These are phyloP conservation scores for Myanophis thanlyinensis DNA, from an alignment of 2,113 vertebrate species.

Conservation along the genomic window DNA sequence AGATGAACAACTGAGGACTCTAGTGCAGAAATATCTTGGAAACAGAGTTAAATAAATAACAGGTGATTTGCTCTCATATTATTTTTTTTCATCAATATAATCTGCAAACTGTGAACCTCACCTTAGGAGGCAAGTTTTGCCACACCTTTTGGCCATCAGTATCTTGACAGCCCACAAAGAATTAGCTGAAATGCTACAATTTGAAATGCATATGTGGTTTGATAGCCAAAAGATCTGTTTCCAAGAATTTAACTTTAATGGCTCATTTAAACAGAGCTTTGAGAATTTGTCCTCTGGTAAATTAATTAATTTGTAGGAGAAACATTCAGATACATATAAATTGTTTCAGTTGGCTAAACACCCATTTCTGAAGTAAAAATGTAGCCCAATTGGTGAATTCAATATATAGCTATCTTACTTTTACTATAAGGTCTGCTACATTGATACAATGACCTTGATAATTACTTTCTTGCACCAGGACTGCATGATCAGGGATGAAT, in stretches of 20 bases:
- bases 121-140: background rate
- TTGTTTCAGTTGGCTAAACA: background rate
- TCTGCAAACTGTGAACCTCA: background rate
- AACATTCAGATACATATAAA: background rate
- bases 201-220: background rate
- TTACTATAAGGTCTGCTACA: background rate
- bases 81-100: background rate
- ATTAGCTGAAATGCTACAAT: background rate
- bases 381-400: background rate
- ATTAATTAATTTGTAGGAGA: background rate
- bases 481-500: background rate
- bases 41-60: background rate
- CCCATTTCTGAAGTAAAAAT: background rate
- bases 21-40: background rate
- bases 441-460: background rate
- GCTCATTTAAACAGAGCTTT: background rate
- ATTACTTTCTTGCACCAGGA: background rate
- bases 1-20: background rate
- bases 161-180: background rate
- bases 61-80: background rate
- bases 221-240: background rate
- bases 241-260: background rate
- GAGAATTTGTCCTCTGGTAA: background rate
- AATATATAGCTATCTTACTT: background rate
- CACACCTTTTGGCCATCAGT: background rate